Evolutionary conservation across 2,888 invertebrate genomes (phyloP).

Genomic region (Calliopum simillimum): DNA sequence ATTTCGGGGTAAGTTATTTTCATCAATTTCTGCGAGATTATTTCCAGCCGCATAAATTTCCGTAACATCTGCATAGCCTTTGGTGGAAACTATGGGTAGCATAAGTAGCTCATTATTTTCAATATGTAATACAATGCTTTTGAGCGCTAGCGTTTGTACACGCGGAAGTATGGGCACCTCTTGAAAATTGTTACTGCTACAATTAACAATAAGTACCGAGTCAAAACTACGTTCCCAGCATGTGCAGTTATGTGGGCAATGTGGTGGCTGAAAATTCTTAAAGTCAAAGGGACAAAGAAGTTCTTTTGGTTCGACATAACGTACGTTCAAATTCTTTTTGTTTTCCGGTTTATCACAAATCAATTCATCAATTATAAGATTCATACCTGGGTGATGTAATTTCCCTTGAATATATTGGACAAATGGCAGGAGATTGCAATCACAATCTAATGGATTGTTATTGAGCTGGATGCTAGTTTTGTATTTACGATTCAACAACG

Average conservation of each 20-base stretch:
- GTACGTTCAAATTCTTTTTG: conserved; percentile 47
- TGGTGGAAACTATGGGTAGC: conserved; percentile 59
- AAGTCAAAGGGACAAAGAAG: conserved; percentile 70
- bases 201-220: conserved; percentile 69
- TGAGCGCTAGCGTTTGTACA: conserved; percentile 48
- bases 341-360: conserved; percentile 64
- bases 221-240: conserved; percentile 70
- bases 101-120: conserved; percentile 58
- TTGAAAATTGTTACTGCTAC: conserved; percentile 68
- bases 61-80: conserved; percentile 69
- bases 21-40: conserved; percentile 63
- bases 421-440: too few relatives aligned
- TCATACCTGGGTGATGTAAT: too few relatives aligned
- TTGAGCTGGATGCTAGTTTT: too few relatives aligned
- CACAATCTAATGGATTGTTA: too few relatives aligned
- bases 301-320: conserved; percentile 64
- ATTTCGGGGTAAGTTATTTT: conserved; percentile 66
- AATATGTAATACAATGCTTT: conserved; percentile 68
- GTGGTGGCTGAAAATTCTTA: conserved; percentile 60
- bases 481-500: too few relatives aligned
- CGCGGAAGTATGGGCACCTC: conserved; percentile 66
- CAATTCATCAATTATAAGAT: too few relatives aligned
- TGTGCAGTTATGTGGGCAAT: conserved; percentile 70
- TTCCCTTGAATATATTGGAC: too few relatives aligned
- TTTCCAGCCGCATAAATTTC: conserved; percentile 69